Evolutionary conservation across 2,113 vertebrate species (phyloP).

Genomic region (Hippocampus mohnikei): DNA sequence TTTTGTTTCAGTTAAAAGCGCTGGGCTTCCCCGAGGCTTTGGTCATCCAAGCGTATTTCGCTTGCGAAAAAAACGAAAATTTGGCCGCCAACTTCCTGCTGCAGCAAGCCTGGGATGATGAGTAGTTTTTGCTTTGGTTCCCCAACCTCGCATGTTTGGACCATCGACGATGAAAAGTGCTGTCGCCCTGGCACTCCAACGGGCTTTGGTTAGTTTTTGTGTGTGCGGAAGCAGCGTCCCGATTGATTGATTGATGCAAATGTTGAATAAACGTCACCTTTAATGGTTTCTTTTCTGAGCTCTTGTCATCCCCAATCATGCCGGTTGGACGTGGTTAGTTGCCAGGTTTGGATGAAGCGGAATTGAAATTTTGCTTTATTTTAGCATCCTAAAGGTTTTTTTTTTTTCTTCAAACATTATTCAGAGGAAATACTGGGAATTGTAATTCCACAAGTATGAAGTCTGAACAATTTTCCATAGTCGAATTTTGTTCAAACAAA

Average conservation of each 20-base stretch:
- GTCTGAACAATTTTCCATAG: too few relatives aligned
- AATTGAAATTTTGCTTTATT: too few relatives aligned
- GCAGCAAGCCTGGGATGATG: conserved; percentile 77
- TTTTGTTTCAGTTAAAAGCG: conserved; percentile 74
- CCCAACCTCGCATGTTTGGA: too few relatives aligned
- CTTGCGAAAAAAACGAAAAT: conserved; percentile 78
- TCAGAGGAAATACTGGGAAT: too few relatives aligned
- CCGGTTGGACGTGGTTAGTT: too few relatives aligned
- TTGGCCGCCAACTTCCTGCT: conserved; percentile 77
- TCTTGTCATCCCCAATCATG: background rate
- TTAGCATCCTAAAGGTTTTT: too few relatives aligned
- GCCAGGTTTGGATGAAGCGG: too few relatives aligned
- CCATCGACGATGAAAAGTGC: background rate
- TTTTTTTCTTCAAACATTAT: too few relatives aligned
- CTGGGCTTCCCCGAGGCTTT: conserved; percentile 77
- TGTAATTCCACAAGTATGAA: too few relatives aligned
- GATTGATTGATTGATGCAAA: background rate
- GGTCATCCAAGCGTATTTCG: conserved; percentile 77
- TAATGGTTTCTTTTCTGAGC: background rate
- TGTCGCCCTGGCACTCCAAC: background rate
- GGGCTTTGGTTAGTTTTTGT: background rate
- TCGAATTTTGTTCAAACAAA: too few relatives aligned
- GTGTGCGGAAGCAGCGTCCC: background rate
- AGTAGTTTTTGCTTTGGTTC: conserved; percentile 41
- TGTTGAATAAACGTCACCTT: background rate